Base-by-base conservation (phyloP, 2,797 vertebrate species). In the Cossypha niveicapilla region DNA sequence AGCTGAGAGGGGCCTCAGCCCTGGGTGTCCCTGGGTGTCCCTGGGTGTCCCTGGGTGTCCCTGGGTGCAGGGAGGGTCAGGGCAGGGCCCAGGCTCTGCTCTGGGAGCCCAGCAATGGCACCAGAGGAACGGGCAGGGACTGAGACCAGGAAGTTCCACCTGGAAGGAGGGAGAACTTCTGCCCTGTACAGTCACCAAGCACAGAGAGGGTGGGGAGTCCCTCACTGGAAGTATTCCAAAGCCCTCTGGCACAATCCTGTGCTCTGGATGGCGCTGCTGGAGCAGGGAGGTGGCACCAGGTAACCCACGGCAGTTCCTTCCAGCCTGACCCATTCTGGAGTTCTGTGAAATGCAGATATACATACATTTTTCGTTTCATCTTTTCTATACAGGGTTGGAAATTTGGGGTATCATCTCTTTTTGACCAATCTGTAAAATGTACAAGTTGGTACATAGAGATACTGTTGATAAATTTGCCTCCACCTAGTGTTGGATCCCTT, bases 391-490 rank as follows among this genome's bases (percentile, higher is more conserved):
- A 7, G 22, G 39, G 16, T 10, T 53, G 57, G 32, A 54, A 57
- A 47, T 54, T 18, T 24, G 18, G 42, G 13, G 4, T 23, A 5
- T 56, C 1, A 1, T 57, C 16, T 56, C 18, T 45, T 32, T 51
- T 32, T 72, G 21, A 32, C 13, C 19, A 32, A 10, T 35, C 12
- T 53, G 9, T 30, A 48, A 81, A 74, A 68, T 8, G 11, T 0
- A 11, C 16, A 35, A 14, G 11, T 41, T 34, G 19, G 9, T 63
- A 6, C 24, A 4, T 42, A n/a, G 24, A 60, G 18, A 28, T 57
- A 8, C 10, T 15, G 0, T 32, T 30, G 17, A 7, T 62, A n/a
- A 47, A 83, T n/a, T n/a, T 39, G 9, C 5, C 10, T 60, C 45
- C 8, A 2, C 34, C 62, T 75, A 37, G 13, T 50, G 35, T 37